Evolutionary conservation across 1,140 invertebrate species (phyloP).

Genomic region (Hermetia illucens): DNA sequence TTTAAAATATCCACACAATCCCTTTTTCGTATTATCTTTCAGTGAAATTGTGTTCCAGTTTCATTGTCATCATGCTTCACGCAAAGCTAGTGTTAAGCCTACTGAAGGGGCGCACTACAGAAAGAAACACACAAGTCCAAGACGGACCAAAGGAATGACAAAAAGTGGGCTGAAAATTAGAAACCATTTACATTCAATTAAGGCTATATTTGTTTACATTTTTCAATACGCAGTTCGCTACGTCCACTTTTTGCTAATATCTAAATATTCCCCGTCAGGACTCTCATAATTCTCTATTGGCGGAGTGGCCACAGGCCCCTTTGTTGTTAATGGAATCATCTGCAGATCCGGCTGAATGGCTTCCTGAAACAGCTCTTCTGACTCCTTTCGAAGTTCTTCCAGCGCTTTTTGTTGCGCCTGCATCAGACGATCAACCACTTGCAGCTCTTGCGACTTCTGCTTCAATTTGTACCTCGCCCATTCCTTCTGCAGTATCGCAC

Average conservation of each 20-base stretch:
- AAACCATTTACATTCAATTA: no score
- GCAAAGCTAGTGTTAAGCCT: no score
- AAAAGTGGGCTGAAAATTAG: no score
- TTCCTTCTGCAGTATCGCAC: conserved; percentile 46
- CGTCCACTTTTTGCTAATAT: conserved; percentile 70
- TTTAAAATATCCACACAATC: no score
- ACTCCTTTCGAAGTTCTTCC: conserved; percentile 56
- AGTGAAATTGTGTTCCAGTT: no score
- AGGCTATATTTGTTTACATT: no score
- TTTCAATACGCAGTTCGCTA: no score
- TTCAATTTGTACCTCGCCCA: conserved; percentile 55
- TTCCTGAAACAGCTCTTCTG: conserved; percentile 66
- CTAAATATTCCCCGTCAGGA: conserved; percentile 75
- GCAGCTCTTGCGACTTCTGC: conserved; percentile 45
- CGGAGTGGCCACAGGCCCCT: conserved; percentile 62
- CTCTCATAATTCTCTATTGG: conserved; percentile 59
- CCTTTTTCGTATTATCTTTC: no score
- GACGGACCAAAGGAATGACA: no score
- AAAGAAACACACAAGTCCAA: no score
- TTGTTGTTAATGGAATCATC: conserved; percentile 46
- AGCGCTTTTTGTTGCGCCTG: conserved; percentile 60
- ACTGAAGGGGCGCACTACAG: no score
- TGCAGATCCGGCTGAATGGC: conserved; percentile 61
- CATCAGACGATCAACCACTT: conserved; percentile 49
- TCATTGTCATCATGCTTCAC: no score